phyloP scores from a whole-genome alignment of 1,140 invertebrate species.

The Melitaea cinxia region DNA sequence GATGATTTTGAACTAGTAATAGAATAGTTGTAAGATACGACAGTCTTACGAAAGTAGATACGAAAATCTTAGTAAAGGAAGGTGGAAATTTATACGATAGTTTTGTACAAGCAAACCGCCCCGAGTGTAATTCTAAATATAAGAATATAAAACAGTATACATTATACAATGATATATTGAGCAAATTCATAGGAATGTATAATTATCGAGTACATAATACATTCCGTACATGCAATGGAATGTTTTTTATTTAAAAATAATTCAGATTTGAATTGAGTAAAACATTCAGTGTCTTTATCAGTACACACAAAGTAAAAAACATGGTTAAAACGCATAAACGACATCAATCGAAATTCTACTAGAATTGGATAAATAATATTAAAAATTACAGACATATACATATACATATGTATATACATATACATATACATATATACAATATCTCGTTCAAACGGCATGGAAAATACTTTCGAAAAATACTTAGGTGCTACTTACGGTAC shows the following conservation, averaged over 20 bases:
- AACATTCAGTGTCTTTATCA: conserved; percentile 37
- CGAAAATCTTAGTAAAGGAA: no score
- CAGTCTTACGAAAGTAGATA: no score
- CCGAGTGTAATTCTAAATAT: no score
- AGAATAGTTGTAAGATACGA: no score
- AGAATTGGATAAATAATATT: conserved; percentile 74
- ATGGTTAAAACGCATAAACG: conserved; percentile 58
- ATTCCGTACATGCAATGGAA: conserved; percentile 29
- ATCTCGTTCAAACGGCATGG: conserved; percentile 52
- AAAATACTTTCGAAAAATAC: conserved; percentile 61
- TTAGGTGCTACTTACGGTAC: conserved; percentile 61
- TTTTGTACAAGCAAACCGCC: no score
- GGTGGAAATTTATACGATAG: no score
- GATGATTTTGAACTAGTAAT: no score
- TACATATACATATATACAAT: conserved; percentile 51
- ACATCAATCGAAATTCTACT: conserved; percentile 69
- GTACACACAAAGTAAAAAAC: conserved; percentile 64
- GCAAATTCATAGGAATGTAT: conserved; percentile 60
- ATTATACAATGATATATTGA: conserved; percentile 51
- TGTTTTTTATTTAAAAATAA: conserved; percentile 15
- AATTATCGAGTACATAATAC: conserved; percentile 35
- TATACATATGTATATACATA: conserved; percentile 56
- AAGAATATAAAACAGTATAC: conserved; percentile 29
- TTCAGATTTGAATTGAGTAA: conserved; percentile 21
- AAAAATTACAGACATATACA: conserved; percentile 64